Base-by-base conservation (phyloP, 2,888 invertebrate genomes). In the Drosophila mayaguana region DNA sequence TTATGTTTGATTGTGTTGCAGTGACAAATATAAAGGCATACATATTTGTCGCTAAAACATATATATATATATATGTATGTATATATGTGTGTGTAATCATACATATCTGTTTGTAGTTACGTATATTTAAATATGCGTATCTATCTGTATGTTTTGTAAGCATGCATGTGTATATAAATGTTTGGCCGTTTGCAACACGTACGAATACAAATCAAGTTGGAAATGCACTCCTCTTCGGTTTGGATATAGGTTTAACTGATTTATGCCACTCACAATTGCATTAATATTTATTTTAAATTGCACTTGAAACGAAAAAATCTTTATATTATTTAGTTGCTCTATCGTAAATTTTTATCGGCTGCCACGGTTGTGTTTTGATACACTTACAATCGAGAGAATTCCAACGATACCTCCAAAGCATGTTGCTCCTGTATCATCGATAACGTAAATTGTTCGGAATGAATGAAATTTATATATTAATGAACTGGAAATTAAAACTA, bases 181-280 rank as follows among this genome's bases (percentile, higher is more conserved):
- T 36, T 50, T 59, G 22, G 18, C 14, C 46, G 20, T 38, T 60
- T 54, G 40, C 22, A 67, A 40, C 34, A 75, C 72, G 76, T 72
- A 72, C 72, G 25, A 51, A 40, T 34, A 32, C 43, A 43, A 51
- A 56, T 46, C 43, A 40, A 54, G 20, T 36, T 42, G 55, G 54
- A 69, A 25, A 18, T 46, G 46, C 56, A 74, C 67, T 46, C 45
- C 42, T 42, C 56, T 51, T 42, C 20, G 28, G 34, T n/a, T 22
- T 54, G 18, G 46, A 40, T 67, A 51, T 42, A n/a, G n/a, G 5
- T 36, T 22, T n/a, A 54, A 25, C 43, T 20, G 11, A 34, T 62
- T 45, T 43, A 40, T 57, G 34, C 46, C 62, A 57, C 43, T 40
- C 11, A 36, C 43, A 71, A 25, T 50, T 9, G 45, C 72, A 73